A percentile compares a stretch with the other conserved stretches of the same genome.
Evolutionary conservation across 2,797 vertebrate genomes (phyloP).

Genomic region (Aulostomus chinensis): DNA sequence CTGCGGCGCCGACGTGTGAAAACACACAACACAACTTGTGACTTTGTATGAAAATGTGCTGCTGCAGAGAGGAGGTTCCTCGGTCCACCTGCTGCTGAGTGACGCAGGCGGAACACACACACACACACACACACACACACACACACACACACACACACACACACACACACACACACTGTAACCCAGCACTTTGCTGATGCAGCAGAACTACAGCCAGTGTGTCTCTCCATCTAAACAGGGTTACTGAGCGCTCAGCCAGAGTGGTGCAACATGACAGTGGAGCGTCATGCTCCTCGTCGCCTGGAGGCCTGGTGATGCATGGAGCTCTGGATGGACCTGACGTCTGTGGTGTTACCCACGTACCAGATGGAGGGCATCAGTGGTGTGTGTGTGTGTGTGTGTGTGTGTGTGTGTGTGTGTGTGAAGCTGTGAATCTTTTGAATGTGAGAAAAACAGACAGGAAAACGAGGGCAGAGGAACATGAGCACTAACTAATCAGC

Average conservation of each 20-base stretch:
- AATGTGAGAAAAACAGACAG: slow-evolving; percentile 5
- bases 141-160: slow-evolving; percentile 13
- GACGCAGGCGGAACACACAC: slow-evolving; percentile 18
- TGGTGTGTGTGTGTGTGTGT: slow-evolving; percentile 15
- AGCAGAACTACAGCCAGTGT: slow-evolving; percentile 43
- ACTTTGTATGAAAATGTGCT: slow-evolving; percentile 15
- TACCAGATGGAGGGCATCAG: slow-evolving; percentile 46
- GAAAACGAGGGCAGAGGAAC: not conserved
- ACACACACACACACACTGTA: slow-evolving; percentile 30
- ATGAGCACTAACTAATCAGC: slow-evolving; percentile 16
- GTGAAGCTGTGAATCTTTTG: not conserved
- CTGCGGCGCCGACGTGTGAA: not conserved
- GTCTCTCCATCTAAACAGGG: slow-evolving; percentile 36
- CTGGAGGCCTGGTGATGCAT: slow-evolving; percentile 15
- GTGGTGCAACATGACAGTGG: slow-evolving; percentile 43
- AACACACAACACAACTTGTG: not conserved
- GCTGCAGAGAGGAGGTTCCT: slow-evolving; percentile 25
- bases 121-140: not conserved
- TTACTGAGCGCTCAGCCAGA: slow-evolving; percentile 35
- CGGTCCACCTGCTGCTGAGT: slow-evolving; percentile 53
- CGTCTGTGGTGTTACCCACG: slow-evolving; percentile 21
- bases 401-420: slow-evolving; percentile 5
- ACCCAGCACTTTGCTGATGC: slow-evolving; percentile 60
- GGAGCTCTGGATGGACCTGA: slow-evolving; percentile 22
- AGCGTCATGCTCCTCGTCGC: slow-evolving; percentile 6